Evolutionary conservation across 2,888 invertebrate species (phyloP).

Genomic region (Lottia gigantea): DNA sequence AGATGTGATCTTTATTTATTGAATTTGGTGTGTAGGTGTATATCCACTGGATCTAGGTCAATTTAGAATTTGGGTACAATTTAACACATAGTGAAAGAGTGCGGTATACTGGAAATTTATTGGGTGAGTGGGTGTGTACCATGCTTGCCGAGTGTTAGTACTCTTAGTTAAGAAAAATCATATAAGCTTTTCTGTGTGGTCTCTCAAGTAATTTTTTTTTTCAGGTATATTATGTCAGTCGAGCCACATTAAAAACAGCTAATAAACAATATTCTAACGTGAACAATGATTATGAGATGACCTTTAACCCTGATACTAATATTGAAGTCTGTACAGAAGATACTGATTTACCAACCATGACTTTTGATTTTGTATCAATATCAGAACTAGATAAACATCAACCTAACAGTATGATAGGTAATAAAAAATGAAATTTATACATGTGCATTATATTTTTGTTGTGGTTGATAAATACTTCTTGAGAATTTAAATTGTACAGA

Average conservation of each 20-base stretch:
- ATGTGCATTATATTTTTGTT: too few relatives aligned
- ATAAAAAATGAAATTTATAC: conserved; percentile 45
- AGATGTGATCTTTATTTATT: too few relatives aligned
- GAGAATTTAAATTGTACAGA: too few relatives aligned
- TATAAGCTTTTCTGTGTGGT: too few relatives aligned
- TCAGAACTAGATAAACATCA: conserved; percentile 77
- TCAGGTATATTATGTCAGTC: conserved; percentile 87
- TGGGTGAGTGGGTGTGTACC: too few relatives aligned
- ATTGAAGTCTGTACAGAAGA: conserved; percentile 70
- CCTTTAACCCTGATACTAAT: conserved; percentile 80
- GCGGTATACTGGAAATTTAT: too few relatives aligned
- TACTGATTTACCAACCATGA: conserved; percentile 78
- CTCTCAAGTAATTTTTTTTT: conserved; percentile 29
- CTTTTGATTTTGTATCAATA: conserved; percentile 83
- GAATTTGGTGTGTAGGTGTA: too few relatives aligned
- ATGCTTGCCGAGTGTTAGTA: too few relatives aligned
- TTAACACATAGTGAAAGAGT: too few relatives aligned
- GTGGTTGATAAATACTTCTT: too few relatives aligned
- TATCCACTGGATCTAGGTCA: too few relatives aligned
- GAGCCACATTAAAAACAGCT: conserved; percentile 88
- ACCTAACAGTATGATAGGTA: conserved; percentile 80
- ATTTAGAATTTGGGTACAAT: neutral
- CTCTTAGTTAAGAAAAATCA: too few relatives aligned
- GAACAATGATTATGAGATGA: conserved; percentile 97
- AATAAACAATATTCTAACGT: conserved; percentile 87